These are phyloP conservation scores for Apamea sordens DNA, from an alignment of 2,888 invertebrate genomes.

Conservation along the genomic window DNA sequence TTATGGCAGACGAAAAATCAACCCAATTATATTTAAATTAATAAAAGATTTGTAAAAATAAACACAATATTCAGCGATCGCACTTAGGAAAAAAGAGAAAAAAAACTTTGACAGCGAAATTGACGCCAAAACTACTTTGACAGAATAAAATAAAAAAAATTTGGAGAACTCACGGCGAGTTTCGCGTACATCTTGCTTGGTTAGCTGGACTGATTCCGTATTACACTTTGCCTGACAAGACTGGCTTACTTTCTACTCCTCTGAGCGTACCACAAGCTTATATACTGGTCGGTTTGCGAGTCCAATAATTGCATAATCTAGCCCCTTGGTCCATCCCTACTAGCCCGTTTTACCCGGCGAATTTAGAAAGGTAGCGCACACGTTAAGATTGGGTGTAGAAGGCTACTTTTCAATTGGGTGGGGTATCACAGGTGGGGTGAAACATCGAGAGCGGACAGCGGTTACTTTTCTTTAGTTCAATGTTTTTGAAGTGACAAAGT, in stretches of 20 bases:
- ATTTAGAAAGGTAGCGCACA: slow-evolving; percentile 78
- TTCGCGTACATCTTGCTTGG: slow-evolving; percentile 88
- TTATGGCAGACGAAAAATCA: neutral
- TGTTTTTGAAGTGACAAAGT: slow-evolving; percentile 66
- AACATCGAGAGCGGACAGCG: slow-evolving; percentile 60
- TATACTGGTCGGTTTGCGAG: slow-evolving; percentile 79
- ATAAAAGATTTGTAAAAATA: neutral
- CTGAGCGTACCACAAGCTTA: slow-evolving; percentile 81
- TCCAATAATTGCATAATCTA: slow-evolving; percentile 84
- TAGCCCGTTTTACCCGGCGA: slow-evolving; percentile 80
- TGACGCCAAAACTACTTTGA: slow-evolving; percentile 24
- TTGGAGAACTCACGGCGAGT: slow-evolving; percentile 84
- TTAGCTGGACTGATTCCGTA: slow-evolving; percentile 86
- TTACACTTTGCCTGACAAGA: slow-evolving; percentile 80
- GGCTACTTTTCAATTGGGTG: slow-evolving; percentile 74
- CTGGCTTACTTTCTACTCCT: slow-evolving; percentile 84
- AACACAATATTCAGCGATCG: neutral
- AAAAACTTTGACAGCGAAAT: slow-evolving; percentile 18
- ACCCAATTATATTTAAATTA: neutral
- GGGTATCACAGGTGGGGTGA: slow-evolving; percentile 81
- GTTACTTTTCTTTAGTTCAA: slow-evolving; percentile 61
- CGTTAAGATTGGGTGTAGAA: slow-evolving; percentile 66
- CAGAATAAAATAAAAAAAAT: neutral
- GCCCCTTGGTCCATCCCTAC: slow-evolving; percentile 87
- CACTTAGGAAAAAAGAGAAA: neutral